Base-by-base conservation (phyloP, 2,113 vertebrate species). In the Myodes glareolus region DNA sequence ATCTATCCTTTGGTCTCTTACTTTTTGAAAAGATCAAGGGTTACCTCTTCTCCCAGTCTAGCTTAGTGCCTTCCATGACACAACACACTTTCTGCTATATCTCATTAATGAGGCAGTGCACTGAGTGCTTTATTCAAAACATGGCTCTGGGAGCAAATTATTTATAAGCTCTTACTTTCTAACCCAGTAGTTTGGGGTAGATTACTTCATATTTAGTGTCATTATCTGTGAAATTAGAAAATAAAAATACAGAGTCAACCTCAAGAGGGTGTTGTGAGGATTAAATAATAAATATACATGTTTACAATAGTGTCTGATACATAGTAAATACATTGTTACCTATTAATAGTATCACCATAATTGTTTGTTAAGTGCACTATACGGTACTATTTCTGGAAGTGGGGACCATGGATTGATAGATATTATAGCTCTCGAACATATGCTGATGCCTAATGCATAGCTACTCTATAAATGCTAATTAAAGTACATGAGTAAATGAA, bases 11-110 rank as follows among this genome's bases (percentile, higher is more conserved):
- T 95, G 68, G 42, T n/a, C 81, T 52, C 39, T 67, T 58, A 39
- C 55, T 93, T 23, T 92, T 95, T 29, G 90, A 93, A 96, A 92
- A 81, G 17, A 29, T 47, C 29, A 77, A 96, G 21, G 17, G 12
- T 92, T 61, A 80, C 0, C 5, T 76, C 23, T 10, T 95, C 9
- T 92, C 19, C n/a, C 27, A 63, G 3, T 88, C 55, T 96, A 65
- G 33, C 1, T 95, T 87, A 42, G 14, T 13, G 67, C 50, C 12
- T 88, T 45, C 50, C 36, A 36, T 76, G 36, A 82, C 8, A 92
- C 23, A 67, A 92, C 27, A 67, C 45, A 23, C 19, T 61, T 80
- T 88, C 23, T 94, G 42, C 88, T 55, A 16, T 77, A 65, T n/a
- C 27, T 52, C 21, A 88, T 4, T 88, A 50, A 97, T 42, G 50